phyloP scores from a whole-genome alignment of 2,888 invertebrate genomes.

The Habrosyne pyritoides region DNA sequence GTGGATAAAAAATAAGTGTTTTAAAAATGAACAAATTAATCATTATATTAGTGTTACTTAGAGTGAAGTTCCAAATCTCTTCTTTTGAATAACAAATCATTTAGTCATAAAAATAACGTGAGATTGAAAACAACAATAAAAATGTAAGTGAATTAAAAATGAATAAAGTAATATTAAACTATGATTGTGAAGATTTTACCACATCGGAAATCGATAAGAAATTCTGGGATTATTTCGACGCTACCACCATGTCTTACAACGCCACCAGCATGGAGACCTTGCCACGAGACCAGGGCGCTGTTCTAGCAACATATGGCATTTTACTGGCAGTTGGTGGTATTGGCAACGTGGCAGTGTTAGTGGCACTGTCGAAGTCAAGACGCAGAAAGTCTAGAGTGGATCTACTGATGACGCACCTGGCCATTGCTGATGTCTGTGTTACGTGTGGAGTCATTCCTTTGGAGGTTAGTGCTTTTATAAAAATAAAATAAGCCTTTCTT shows the following conservation, averaged over 20 bases:
- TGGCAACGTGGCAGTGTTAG: conserved; percentile 88
- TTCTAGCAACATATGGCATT: conserved; percentile 85
- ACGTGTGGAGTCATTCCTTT: conserved; percentile 91
- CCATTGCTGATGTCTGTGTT: conserved; percentile 91
- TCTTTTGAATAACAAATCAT: no score
- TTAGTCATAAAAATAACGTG: no score
- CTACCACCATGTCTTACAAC: conserved; percentile 23
- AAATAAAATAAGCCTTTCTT: no score
- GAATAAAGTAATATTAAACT: conserved; percentile 36
- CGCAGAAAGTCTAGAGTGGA: conserved; percentile 89
- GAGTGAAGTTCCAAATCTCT: no score
- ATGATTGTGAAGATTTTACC: conserved; percentile 33
- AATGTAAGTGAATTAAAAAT: neutral
- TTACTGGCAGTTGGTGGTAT: conserved; percentile 86
- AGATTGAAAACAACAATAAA: neutral
- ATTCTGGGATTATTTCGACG: conserved; percentile 72
- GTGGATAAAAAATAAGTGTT: no score
- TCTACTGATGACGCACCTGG: conserved; percentile 90
- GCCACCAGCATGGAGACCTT: conserved; percentile 31
- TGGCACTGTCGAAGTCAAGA: conserved; percentile 85
- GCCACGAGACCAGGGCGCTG: conserved; percentile 56
- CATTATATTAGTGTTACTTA: no score
- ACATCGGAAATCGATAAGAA: conserved; percentile 50
- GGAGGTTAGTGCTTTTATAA: conserved; percentile 83
- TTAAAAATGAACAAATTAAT: no score